These are phyloP conservation scores for Pteruthius melanotis DNA, from an alignment of 2,113 vertebrate genomes.

Conservation along the genomic window DNA sequence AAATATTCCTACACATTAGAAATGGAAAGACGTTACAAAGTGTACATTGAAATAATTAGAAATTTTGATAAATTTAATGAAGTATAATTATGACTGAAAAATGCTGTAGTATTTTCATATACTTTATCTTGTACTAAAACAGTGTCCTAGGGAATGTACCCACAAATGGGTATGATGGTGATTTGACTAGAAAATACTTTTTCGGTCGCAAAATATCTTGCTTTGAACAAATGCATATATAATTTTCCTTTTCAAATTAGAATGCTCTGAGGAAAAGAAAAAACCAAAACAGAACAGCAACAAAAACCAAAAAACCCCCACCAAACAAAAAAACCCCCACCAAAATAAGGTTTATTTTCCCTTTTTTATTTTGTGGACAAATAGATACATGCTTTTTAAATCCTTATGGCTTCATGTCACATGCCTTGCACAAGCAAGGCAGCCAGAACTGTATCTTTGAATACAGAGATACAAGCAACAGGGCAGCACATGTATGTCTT, in stretches of 20 bases:
- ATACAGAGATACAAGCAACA: neutral
- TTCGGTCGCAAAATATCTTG: neutral
- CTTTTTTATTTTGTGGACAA: neutral
- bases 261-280: neutral
- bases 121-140: neutral
- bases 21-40: neutral
- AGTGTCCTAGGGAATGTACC: neutral
- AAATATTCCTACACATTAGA: neutral
- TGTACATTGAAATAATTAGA: neutral
- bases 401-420: neutral
- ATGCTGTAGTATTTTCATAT: neutral
- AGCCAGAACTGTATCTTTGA: neutral
- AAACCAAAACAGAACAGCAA: no score
- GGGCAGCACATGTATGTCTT: accelerated
- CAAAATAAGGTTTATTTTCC: neutral
- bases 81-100: neutral
- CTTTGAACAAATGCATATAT: neutral
- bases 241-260: neutral
- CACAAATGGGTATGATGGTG: neutral
- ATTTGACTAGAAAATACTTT: neutral
- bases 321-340: accelerated
- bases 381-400: neutral
- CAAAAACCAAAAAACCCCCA: neutral
- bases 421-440: neutral
- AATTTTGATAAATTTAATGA: neutral